These are phyloP conservation scores for Bicyclus anynana DNA, from an alignment of 1,140 invertebrate species.

Conservation along the genomic window DNA sequence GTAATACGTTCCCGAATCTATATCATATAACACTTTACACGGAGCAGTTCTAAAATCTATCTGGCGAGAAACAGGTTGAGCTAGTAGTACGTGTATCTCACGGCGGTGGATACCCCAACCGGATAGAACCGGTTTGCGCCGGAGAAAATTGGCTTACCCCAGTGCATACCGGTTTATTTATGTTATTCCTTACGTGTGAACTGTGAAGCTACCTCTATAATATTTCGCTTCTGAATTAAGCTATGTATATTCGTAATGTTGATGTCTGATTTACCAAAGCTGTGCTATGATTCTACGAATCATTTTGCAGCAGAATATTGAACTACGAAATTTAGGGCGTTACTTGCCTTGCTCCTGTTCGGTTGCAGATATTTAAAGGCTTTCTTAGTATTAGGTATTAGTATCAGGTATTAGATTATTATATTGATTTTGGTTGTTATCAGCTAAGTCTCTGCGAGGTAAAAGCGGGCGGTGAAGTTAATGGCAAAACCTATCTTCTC, in stretches of 20 bases:
- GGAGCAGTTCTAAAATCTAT: constrained; percentile 31
- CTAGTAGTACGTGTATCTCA: constrained; percentile 36
- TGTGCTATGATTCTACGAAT: too few relatives aligned
- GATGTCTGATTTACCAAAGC: neutral
- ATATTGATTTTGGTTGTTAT: too few relatives aligned
- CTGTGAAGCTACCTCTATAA: neutral
- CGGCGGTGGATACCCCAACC: constrained; percentile 29
- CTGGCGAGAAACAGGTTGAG: constrained; percentile 32
- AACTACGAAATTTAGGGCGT: too few relatives aligned
- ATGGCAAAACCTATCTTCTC: too few relatives aligned
- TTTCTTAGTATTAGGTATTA: too few relatives aligned
- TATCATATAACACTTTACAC: constrained; percentile 8
- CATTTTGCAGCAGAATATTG: too few relatives aligned
- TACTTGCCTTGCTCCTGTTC: too few relatives aligned
- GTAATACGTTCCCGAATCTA: constrained; percentile 3
- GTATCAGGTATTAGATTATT: too few relatives aligned
- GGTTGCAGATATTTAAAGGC: too few relatives aligned
- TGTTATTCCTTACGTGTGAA: constrained; percentile 3
- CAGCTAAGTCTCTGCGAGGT: too few relatives aligned
- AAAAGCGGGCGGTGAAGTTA: too few relatives aligned
- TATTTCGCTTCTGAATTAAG: neutral
- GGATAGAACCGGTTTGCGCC: constrained; percentile 30
- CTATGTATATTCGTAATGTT: neutral
- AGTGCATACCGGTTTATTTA: constrained; percentile 18
- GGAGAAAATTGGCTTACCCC: constrained; percentile 23